Evolutionary conservation across 2,113 vertebrate genomes (phyloP).

Genomic region (Trichomycterus rosablanca): DNA sequence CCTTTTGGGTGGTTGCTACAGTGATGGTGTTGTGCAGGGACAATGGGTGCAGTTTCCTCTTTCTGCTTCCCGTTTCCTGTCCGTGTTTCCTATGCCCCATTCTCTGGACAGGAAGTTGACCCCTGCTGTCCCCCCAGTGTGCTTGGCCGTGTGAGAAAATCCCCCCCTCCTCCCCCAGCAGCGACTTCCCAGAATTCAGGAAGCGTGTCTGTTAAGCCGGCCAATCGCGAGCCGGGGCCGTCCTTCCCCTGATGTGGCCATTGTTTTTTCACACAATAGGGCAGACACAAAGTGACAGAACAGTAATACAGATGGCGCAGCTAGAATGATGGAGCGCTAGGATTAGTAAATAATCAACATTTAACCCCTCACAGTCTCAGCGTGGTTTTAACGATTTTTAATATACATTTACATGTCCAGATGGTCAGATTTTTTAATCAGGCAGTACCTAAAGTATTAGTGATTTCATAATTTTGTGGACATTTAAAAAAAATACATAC

Average conservation of each 20-base stretch:
- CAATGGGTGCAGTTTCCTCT: constrained; percentile 80
- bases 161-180: constrained; percentile 46
- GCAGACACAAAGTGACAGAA: constrained; percentile 63
- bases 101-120: constrained; percentile 70
- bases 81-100: constrained; percentile 73
- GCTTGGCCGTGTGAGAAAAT: constrained; percentile 53
- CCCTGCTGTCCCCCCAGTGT: constrained; percentile 40
- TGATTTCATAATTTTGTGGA: no score
- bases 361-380: background rate
- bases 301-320: constrained; percentile 26
- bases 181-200: constrained; percentile 75
- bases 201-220: constrained; percentile 57
- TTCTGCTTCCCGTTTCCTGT: constrained; percentile 77
- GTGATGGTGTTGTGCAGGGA: constrained; percentile 71
- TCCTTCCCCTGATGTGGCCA: constrained; percentile 69
- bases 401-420: no score
- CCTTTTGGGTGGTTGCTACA: constrained; percentile 59
- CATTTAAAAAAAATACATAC: no score
- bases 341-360: constrained; percentile 7
- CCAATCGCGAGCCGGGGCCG: constrained; percentile 64
- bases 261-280: constrained; percentile 75
- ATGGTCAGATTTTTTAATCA: no score
- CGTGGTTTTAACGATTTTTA: no score
- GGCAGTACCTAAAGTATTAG: no score
- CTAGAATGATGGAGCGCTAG: constrained; percentile 32